Conservation (phyloP, 1,140 invertebrate genomes). For the Lordiphosa stackelbergi region DNA sequence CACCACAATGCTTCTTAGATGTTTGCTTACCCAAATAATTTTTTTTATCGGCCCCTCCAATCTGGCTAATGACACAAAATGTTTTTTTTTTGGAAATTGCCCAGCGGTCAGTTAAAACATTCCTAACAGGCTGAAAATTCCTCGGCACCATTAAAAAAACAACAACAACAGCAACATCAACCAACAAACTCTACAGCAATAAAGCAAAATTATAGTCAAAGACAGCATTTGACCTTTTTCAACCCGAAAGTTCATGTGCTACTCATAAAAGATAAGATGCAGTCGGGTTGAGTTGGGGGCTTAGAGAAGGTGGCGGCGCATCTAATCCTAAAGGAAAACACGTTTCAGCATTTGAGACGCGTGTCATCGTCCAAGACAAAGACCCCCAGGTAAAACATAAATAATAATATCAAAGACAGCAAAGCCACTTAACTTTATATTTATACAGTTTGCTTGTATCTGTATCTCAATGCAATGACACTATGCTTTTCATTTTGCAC, state of each 20-base stretch:
- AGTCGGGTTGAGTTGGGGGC: background rate
- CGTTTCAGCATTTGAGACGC: slow-evolving; percentile 24
- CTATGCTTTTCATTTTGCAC: slow-evolving; percentile 29
- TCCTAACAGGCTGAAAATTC: slow-evolving; percentile 20
- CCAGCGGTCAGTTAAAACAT: slow-evolving; percentile 3
- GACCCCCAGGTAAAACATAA: slow-evolving; percentile 17
- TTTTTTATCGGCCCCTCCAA: slow-evolving; percentile 25
- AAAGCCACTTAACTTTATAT: slow-evolving; percentile 34
- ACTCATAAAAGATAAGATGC: slow-evolving; percentile 16
- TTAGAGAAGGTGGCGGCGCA: slow-evolving; percentile 10
- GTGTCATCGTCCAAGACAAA: slow-evolving; percentile 48
- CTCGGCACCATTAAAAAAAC: slow-evolving; percentile 21
- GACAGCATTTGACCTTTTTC: slow-evolving; percentile 49
- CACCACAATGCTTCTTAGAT: background rate
- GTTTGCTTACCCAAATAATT: slow-evolving; percentile 7
- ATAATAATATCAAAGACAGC: slow-evolving; percentile 19
- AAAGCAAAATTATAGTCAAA: slow-evolving; percentile 44
- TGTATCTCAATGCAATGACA: slow-evolving; percentile 41
- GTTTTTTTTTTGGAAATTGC: slow-evolving; percentile 21
- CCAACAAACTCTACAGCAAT: slow-evolving; percentile 18
- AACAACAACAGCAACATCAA: slow-evolving; percentile 11
- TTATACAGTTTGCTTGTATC: slow-evolving; percentile 8
- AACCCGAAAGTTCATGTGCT: slow-evolving; percentile 46
- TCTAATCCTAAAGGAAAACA: slow-evolving; percentile 35
- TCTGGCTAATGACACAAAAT: slow-evolving; percentile 39